Base-by-base conservation (phyloP, 2,888 invertebrate genomes). In the Teleiodes luculella region DNA sequence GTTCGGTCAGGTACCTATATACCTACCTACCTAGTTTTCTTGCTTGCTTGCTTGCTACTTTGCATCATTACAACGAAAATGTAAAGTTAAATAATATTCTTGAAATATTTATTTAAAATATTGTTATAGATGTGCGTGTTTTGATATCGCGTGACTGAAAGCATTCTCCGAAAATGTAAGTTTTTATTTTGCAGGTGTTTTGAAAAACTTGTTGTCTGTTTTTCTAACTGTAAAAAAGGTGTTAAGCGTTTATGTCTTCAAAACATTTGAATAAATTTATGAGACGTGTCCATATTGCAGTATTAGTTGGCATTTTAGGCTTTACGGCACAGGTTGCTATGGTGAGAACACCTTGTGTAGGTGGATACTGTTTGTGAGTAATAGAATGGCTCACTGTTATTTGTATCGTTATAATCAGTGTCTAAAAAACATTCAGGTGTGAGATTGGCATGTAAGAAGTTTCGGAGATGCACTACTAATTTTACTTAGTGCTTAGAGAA, bases 401-500 rank as follows among this genome's bases (percentile, higher is more conserved):
- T 47, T 50, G 50, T 35, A 31, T 50, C 37, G 11, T 24, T 6
- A 30, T 16, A 52, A 41, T 4, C n/a, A 28, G 43, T 31, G 20
- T 28, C 10, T 47, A 52, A 46, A 51, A 55, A 56, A 56, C 49
- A n/a, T 41, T 51, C 53, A 54, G 58, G 28, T 55, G 59, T 65
- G 69, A 70, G 64, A 61, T 65, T 63, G 68, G 68, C 66, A 72
- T 75, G 69, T 70, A 62, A 61, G 67, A 62, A 59, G 64, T 69
- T 67, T 74, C 63, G 72, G 76, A 77, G 72, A 79, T 81, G 79
- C 78, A 78, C 74, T 70, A 78, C 70, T 80, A 79, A 78, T 76
- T 81, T 73, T 73, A 62, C 64, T 62, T 60, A 58, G 60, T 61
- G 58, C 41, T 47, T 33, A 41, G 18, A 11, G 11, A 10, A 8